Evolutionary conservation across 1,140 invertebrate genomes (phyloP).

Genomic region (Meloidogyne floridensis): DNA sequence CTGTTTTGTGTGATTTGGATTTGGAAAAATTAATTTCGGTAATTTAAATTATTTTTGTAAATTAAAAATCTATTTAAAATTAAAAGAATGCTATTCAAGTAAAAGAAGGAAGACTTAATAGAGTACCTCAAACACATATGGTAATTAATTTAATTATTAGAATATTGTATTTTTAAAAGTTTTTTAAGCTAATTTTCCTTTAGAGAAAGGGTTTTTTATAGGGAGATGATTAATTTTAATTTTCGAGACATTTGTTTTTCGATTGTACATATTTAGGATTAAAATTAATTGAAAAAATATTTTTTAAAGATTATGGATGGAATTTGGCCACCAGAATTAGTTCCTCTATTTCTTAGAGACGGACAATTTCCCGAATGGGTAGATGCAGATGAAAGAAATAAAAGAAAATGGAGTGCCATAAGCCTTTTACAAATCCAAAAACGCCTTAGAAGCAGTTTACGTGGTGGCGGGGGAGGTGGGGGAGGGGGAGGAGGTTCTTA

Average conservation of each 20-base stretch:
- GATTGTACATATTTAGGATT: no score
- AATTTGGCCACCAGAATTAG: conserved; percentile 62
- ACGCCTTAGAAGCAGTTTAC: conserved; percentile 16
- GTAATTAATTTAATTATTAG: neutral
- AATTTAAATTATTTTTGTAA: neutral
- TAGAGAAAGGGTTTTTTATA: no score
- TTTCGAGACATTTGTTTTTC: neutral
- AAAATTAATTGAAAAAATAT: neutral
- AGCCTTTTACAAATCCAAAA: conserved; percentile 12
- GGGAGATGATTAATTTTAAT: neutral
- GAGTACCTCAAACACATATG: conserved; percentile 60
- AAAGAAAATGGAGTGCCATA: conserved; percentile 25
- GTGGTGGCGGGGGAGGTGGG: neutral
- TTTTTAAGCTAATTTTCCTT: no score
- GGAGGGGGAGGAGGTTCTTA: neutral
- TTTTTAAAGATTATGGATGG: conserved; percentile 52
- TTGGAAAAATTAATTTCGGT: conserved; percentile 55
- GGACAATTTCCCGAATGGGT: conserved; percentile 38
- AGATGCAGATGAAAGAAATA: conserved; percentile 26
- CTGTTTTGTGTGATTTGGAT: conserved; percentile 55
- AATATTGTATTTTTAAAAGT: no score
- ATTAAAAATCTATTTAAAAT: conserved; percentile 15
- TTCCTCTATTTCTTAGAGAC: conserved; percentile 58
- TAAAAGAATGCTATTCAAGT: conserved; percentile 58
- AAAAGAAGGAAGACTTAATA: conserved; percentile 53